Conservation (phyloP, 2,888 invertebrate genomes). For the Drosophila mimetica region DNA sequence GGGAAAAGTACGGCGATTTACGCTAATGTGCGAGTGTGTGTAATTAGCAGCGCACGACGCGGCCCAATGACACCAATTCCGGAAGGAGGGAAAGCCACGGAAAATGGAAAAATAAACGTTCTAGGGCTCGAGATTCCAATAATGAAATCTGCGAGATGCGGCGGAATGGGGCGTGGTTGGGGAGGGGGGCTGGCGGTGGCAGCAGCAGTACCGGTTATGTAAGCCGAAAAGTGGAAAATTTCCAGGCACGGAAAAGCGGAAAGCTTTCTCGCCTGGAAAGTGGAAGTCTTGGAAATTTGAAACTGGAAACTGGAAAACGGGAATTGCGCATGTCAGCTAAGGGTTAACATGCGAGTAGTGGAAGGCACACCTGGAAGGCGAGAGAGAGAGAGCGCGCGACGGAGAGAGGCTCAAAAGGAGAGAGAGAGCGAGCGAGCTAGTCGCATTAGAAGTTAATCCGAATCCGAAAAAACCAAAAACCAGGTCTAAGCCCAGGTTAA, state of each 20-base stretch:
- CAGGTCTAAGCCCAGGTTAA: slow-evolving; percentile 7
- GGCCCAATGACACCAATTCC: slow-evolving; percentile 82
- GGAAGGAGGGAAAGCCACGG: slow-evolving; percentile 48
- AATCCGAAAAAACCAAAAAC: slow-evolving; percentile 5
- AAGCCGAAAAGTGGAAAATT: slow-evolving; percentile 71
- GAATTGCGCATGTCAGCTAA: slow-evolving; percentile 27
- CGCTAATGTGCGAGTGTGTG: slow-evolving; percentile 45
- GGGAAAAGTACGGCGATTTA: slow-evolving; percentile 28
- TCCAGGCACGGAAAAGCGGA: slow-evolving; percentile 57
- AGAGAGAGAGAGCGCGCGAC: not conserved
- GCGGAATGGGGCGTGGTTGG: slow-evolving; percentile 22
- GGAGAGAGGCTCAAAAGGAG: not conserved
- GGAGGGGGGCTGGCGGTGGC: slow-evolving; percentile 15
- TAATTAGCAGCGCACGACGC: slow-evolving; percentile 76
- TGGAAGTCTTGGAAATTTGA: slow-evolving; percentile 10
- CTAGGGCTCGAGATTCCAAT: slow-evolving; percentile 26
- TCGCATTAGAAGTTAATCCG: slow-evolving; percentile 14
- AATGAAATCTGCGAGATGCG: slow-evolving; percentile 28
- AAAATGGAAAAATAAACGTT: slow-evolving; percentile 42
- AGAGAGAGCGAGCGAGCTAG: not conserved
- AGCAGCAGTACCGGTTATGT: slow-evolving; percentile 73
- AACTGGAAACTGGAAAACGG: not conserved
- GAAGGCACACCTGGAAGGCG: slow-evolving; percentile 35
- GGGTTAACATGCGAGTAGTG: slow-evolving; percentile 25
- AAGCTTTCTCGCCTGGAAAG: slow-evolving; percentile 57